Evolutionary conservation across 2,113 vertebrate genomes (phyloP), one percentile per base, ranked within the genome.

Genomic region (Taxidea taxus): DNA sequence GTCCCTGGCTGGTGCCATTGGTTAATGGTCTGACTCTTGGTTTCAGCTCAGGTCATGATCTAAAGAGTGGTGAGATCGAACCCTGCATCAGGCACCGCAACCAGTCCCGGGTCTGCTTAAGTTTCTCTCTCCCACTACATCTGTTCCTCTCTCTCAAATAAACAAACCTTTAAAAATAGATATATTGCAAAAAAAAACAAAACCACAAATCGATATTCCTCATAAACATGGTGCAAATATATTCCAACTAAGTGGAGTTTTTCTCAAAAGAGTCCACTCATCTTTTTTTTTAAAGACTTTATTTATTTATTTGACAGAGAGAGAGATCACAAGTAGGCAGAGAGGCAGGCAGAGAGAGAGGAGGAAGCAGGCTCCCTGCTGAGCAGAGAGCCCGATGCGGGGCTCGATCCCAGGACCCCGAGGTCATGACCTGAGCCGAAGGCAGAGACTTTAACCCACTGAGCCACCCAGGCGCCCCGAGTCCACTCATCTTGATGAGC

Each of bases 1-100:
- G 66, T 0, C 0, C 34, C 34, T 20, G n/a, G 16, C 16, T 37
- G 18, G 34, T 68, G 64, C 34, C 9, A 2, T 21, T 20, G 34
- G 16, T 37, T 68, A 68, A 68, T 1, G 34, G n/a, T 10, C 34
- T 68, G 34, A 68, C 64, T n/a, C 16, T 68, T 68, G 18, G 66
- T 37, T 68, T 68, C 34, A 68, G 66, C n/a, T 37, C 15, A 37
- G 66, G 16, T 68, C 2, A 6, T 21, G 34, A 68, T 34, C 31
- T 66, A 31, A 66, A 66, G 62, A 15, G 62, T 37, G 0, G 18
- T 68, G 34, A 37, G 66, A 68, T 68, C 8, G 3, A 68, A 16
- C 66, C 66, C 66, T 37, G 64, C 16, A 20, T 37, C 18, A 21
- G n/a, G 18, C 34, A 21, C 66, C 8, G 0, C 0, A 0, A 34